These are phyloP conservation scores for Drosophila siamana DNA, from an alignment of 2,888 invertebrate genomes.

Conservation along the genomic window DNA sequence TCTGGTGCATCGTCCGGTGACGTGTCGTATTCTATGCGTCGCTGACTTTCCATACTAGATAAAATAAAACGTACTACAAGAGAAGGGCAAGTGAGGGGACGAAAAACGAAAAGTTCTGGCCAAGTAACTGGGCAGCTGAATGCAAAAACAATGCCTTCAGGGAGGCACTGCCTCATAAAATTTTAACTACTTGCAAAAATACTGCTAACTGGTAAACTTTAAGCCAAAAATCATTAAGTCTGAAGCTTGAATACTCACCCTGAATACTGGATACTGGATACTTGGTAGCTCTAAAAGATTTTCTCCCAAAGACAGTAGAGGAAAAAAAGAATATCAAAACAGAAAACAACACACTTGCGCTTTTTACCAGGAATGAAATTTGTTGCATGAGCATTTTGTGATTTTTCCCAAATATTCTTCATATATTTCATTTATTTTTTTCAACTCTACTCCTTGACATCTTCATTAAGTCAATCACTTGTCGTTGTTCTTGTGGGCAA, in stretches of 20 bases:
- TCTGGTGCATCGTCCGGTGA: conserved; percentile 45
- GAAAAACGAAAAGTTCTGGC: background rate
- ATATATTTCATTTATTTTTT: background rate
- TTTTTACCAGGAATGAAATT: conserved; percentile 49
- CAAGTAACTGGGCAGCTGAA: conserved; percentile 47
- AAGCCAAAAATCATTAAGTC: conserved; percentile 81
- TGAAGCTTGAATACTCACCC: conserved; percentile 40
- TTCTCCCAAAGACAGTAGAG: conserved; percentile 33
- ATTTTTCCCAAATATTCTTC: conserved; percentile 21
- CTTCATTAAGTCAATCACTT: conserved; percentile 71
- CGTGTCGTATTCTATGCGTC: conserved; percentile 26
- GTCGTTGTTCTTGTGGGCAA: conserved; percentile 60
- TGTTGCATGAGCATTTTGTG: conserved; percentile 75
- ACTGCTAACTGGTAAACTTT: conserved; percentile 80
- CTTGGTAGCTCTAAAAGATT: conserved; percentile 47
- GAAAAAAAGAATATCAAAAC: background rate
- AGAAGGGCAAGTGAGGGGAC: background rate
- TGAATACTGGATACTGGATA: too few species aligned
- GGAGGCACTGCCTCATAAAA: conserved; percentile 68
- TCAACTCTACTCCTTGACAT: conserved; percentile 29
- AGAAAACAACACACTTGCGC: conserved; percentile 16
- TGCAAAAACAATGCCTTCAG: conserved; percentile 66
- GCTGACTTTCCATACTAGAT: conserved; percentile 67
- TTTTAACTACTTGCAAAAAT: conserved; percentile 80
- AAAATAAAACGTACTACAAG: conserved; percentile 15